These are phyloP conservation scores for Cataglyphis hispanica DNA, from an alignment of 1,140 invertebrate species.

Conservation along the genomic window DNA sequence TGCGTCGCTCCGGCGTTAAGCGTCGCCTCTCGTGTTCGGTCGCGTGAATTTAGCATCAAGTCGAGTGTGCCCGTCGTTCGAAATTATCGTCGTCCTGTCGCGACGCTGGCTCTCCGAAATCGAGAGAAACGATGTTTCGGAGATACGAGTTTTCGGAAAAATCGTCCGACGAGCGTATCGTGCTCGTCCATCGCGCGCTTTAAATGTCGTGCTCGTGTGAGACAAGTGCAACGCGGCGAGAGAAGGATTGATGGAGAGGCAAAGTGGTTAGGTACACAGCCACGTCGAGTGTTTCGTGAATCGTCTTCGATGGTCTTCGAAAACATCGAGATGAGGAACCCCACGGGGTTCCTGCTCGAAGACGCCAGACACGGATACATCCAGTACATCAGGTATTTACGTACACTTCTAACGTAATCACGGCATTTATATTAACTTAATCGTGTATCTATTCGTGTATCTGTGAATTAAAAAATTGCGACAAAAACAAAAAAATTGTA, in stretches of 20 bases:
- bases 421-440: neutral
- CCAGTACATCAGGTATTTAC: slow-evolving; percentile 84
- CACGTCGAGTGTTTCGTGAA: slow-evolving; percentile 20
- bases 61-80: too few species aligned
- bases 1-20: neutral
- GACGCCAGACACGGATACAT: slow-evolving; percentile 86
- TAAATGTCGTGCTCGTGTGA: neutral
- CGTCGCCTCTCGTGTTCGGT: slow-evolving; percentile 28
- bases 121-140: slow-evolving; percentile 8
- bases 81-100: neutral
- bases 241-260: slow-evolving; percentile 17
- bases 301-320: slow-evolving; percentile 83
- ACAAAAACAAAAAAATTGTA: neutral
- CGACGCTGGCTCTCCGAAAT: neutral
- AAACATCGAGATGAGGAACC: slow-evolving; percentile 85
- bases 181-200: neutral
- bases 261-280: neutral
- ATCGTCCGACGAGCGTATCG: neutral
- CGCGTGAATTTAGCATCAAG: slow-evolving; percentile 30
- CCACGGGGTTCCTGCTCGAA: slow-evolving; percentile 84
- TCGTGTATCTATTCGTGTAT: neutral
- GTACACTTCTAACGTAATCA: neutral
- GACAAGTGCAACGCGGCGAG: slow-evolving; percentile 36
- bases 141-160: neutral
- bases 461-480: neutral